Evolutionary conservation across 2,113 vertebrate genomes (phyloP), one percentile per base, ranked within the genome.

Genomic region (Cathartes aura): DNA sequence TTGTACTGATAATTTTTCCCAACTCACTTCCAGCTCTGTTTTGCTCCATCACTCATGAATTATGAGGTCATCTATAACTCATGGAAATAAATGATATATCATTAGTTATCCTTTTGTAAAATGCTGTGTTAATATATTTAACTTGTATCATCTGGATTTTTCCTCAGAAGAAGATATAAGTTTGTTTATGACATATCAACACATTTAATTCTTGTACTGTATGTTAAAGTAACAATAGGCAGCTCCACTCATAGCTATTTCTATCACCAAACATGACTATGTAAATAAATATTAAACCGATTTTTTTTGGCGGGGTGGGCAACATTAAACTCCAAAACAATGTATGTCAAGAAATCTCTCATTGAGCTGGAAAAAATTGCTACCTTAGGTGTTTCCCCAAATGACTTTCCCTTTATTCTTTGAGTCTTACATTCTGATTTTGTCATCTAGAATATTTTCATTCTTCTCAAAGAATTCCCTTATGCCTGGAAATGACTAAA

Each of bases 1-100:
- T 96, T 95, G 71, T 87, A 68, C 71, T 84, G 81, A 90, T 73
- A 73, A 45, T 64, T 84, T 93, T 93, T 94, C 68, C 38, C 84
- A 79, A 84, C 27, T 90, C 53, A 70, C 43, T 95, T 96, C 67
- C 42, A 63, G 30, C 60, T 95, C 52, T 84, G 72, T 42, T 94
- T 91, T 52, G 82, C 92, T 96, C 30, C n/a, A 87, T 94, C 95
- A 47, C 53, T 87, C n/a, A 4, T 82, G 68, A 96, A 15, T 94
- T 95, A 94, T 23, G n/a, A 87, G 60, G 12, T 85, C 9, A 82
- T 73, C 64, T 84, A 64, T 84, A 95, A 95, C 22, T 94, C 68
- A 70, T 2, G 40, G 81, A 96, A 97, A 93, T 82, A 95, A 95
- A 74, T 58, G 11, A 82, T 76, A 42, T 36, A 81, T 58, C 22